These are phyloP conservation scores for Psylliodes chrysocephalus DNA, from an alignment of 2,888 invertebrate species.

Conservation along the genomic window DNA sequence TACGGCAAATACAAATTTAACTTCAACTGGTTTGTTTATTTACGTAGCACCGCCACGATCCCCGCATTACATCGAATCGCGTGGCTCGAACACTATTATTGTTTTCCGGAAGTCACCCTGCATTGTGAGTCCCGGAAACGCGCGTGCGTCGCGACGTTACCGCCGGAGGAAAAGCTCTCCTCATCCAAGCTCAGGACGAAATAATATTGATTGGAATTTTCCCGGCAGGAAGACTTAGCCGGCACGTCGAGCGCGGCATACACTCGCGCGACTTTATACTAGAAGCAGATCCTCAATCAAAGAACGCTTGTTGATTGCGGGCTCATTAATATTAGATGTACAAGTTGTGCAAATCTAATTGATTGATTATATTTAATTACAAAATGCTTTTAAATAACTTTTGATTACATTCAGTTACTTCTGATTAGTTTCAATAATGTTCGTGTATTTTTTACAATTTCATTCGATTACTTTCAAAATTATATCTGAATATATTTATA, in stretches of 20 bases:
- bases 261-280: slow-evolving; percentile 16
- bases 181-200: slow-evolving; percentile 25
- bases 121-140: neutral
- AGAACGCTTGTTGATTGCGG: too few species aligned
- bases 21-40: slow-evolving; percentile 21
- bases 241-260: slow-evolving; percentile 28
- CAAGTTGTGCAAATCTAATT: too few species aligned
- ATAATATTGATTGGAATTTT: slow-evolving; percentile 40
- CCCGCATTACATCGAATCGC: slow-evolving; percentile 27
- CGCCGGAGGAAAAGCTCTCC: slow-evolving; percentile 28
- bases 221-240: slow-evolving; percentile 25
- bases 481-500: too few species aligned
- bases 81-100: slow-evolving; percentile 29
- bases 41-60: slow-evolving; percentile 17
- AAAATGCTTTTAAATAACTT: too few species aligned
- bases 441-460: too few species aligned
- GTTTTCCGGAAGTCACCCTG: slow-evolving; percentile 27
- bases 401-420: too few species aligned
- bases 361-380: too few species aligned
- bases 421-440: too few species aligned
- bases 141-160: slow-evolving; percentile 16
- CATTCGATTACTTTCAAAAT: too few species aligned
- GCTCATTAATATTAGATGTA: too few species aligned
- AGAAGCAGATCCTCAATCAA: too few species aligned
- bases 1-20: neutral